phyloP scores from a whole-genome alignment of 2,888 invertebrate species.

The Neoscelio sp. region DNA sequence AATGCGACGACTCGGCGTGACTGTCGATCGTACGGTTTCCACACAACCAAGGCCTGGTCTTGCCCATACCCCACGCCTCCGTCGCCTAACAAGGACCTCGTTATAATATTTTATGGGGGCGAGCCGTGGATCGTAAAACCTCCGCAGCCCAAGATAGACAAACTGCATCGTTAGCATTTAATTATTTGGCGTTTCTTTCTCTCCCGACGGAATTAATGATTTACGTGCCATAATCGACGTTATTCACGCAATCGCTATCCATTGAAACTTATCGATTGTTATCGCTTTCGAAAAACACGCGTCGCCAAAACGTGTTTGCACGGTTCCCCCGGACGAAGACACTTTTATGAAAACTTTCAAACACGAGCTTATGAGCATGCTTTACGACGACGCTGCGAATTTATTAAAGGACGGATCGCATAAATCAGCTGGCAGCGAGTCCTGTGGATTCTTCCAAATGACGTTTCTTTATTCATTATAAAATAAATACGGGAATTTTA shows the following conservation, averaged over 20 bases:
- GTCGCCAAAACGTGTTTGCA: too few relatives aligned
- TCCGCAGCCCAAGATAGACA: constrained; percentile 37
- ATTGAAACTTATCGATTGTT: constrained; percentile 2
- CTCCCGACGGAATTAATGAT: constrained; percentile 17
- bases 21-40: constrained; percentile 82
- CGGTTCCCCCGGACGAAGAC: too few relatives aligned
- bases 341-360: too few relatives aligned
- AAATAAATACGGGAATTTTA: constrained; percentile 51
- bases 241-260: constrained; percentile 52
- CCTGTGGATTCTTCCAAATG: constrained; percentile 6
- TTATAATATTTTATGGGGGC: constrained; percentile 81
- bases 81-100: constrained; percentile 82
- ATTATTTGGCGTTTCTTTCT: constrained; percentile 50
- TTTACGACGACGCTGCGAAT: constrained; percentile 43
- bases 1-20: constrained; percentile 74
- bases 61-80: constrained; percentile 70
- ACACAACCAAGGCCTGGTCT: constrained; percentile 80
- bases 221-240: constrained; percentile 52
- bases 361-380: too few relatives aligned
- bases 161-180: constrained; percentile 61
- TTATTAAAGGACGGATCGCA: constrained; percentile 20
- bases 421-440: constrained; percentile 46
- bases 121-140: constrained; percentile 60
- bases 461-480: constrained; percentile 14
- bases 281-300: too few relatives aligned